Evolutionary conservation across 2,888 invertebrate genomes (phyloP).

Genomic region (Fissipunctia ypsillon): DNA sequence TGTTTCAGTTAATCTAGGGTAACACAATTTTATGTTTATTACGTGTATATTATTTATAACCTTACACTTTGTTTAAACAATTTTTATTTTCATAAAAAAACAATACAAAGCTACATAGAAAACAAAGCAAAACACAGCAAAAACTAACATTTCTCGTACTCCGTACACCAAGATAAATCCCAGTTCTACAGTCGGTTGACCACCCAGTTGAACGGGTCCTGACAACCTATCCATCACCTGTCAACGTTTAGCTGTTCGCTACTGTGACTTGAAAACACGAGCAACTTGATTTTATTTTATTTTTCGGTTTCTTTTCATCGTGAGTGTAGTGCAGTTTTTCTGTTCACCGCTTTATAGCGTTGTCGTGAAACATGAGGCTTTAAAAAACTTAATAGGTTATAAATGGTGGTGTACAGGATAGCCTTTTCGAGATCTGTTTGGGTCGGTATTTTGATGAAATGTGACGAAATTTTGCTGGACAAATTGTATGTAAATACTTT

Average conservation of each 20-base stretch:
- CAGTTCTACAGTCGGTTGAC: conserved; percentile 36
- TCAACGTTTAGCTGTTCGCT: conserved; percentile 26
- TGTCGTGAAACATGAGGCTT: not conserved
- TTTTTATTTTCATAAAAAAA: too few species aligned
- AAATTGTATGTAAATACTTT: not conserved
- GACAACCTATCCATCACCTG: conserved; percentile 45
- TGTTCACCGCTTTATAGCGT: conserved; percentile 12
- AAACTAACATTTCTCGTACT: not conserved
- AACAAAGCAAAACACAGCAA: not conserved
- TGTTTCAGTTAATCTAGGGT: too few species aligned
- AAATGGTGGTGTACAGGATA: not conserved
- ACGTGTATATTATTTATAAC: too few species aligned
- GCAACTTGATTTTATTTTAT: conserved; percentile 43
- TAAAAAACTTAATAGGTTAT: not conserved
- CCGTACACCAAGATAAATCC: conserved; percentile 41
- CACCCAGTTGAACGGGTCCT: conserved; percentile 22
- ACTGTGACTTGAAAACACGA: conserved; percentile 36
- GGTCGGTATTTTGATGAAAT: not conserved
- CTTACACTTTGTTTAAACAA: too few species aligned
- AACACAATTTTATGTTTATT: too few species aligned
- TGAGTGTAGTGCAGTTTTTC: not conserved
- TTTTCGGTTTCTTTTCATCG: conserved; percentile 26
- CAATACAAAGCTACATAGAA: not conserved
- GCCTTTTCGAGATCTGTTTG: not conserved
- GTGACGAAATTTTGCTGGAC: not conserved